Evolutionary conservation across 2,113 vertebrate species (phyloP).

Genomic region (Pseudopipra pipra): DNA sequence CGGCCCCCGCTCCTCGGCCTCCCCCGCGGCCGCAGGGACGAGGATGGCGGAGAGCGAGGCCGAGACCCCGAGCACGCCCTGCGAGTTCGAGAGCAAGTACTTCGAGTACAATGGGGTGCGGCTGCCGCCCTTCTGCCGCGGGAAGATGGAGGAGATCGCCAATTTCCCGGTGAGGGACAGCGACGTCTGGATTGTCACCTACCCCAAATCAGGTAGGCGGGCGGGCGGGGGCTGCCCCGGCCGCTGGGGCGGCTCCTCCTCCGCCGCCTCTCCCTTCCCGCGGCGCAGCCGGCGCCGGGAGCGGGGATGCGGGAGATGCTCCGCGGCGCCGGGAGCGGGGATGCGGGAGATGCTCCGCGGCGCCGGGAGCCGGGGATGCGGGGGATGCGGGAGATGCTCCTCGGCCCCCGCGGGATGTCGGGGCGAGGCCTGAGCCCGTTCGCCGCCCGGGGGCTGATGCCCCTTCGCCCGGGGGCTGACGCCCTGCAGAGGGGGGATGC

Average conservation of each 20-base stretch:
- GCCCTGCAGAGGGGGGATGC: no score
- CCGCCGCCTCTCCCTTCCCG: neutral
- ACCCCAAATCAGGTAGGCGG: conserved; percentile 91
- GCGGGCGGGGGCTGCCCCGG: neutral
- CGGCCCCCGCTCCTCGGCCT: neutral
- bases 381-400: neutral
- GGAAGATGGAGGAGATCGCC: conserved; percentile 96
- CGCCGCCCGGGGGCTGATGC: neutral
- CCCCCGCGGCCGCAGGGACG: neutral
- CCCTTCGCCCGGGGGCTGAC: no score
- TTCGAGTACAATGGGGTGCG: conserved; percentile 95
- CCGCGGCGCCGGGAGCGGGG: no score
- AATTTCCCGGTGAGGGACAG: conserved; percentile 91
- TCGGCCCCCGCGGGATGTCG: neutral
- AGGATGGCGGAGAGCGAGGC: conserved; percentile 96
- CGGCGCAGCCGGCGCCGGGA: neutral
- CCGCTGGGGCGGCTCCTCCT: neutral
- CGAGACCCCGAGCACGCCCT: conserved; percentile 94
- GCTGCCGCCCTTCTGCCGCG: conserved; percentile 96
- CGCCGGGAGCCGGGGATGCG: no score
- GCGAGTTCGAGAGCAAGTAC: conserved; percentile 98
- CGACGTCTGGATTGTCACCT: conserved; percentile 97
- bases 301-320: no score
- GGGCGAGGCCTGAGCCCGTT: neutral
- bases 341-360: no score